These are phyloP conservation scores for Hypena proboscidalis DNA, from an alignment of 2,888 invertebrate genomes.

Conservation along the genomic window DNA sequence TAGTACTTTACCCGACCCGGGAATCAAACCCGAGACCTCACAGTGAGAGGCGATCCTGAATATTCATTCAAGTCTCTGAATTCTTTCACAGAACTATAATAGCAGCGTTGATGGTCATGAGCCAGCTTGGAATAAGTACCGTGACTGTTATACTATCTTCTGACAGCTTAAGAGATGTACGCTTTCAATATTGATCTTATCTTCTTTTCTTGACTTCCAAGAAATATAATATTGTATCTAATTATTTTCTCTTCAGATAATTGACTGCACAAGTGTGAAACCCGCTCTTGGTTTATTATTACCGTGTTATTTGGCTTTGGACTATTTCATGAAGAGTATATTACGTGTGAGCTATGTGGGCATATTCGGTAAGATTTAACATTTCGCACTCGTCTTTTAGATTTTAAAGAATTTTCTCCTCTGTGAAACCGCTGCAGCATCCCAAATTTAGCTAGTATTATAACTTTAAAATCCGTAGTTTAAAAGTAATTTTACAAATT, in stretches of 20 bases:
- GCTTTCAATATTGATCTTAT: constrained; percentile 38
- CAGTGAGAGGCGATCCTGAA: too few species aligned
- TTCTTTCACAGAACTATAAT: constrained; percentile 56
- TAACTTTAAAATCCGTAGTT: too few species aligned
- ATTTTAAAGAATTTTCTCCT: not conserved
- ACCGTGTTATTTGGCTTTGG: constrained; percentile 53
- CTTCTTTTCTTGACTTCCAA: not conserved
- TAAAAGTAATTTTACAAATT: too few species aligned
- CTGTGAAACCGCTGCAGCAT: too few species aligned
- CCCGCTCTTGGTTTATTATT: constrained; percentile 49
- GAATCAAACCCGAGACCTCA: too few species aligned
- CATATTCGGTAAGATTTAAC: constrained; percentile 7
- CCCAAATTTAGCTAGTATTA: too few species aligned
- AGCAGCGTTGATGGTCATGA: constrained; percentile 61
- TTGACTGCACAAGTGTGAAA: constrained; percentile 54
- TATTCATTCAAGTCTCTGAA: too few species aligned
- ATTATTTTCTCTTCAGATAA: constrained; percentile 51
- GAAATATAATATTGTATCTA: not conserved
- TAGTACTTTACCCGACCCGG: too few species aligned
- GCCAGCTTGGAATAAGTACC: constrained; percentile 65
- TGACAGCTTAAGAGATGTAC: constrained; percentile 67
- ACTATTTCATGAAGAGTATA: constrained; percentile 9
- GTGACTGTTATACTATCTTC: constrained; percentile 64
- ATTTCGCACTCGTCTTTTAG: too few species aligned
- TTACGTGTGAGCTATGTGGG: constrained; percentile 10